Evolutionary conservation across 2,113 vertebrate species (phyloP), one percentile per base, ranked within the genome.

Genomic region (Pycnonotus jocosus): DNA sequence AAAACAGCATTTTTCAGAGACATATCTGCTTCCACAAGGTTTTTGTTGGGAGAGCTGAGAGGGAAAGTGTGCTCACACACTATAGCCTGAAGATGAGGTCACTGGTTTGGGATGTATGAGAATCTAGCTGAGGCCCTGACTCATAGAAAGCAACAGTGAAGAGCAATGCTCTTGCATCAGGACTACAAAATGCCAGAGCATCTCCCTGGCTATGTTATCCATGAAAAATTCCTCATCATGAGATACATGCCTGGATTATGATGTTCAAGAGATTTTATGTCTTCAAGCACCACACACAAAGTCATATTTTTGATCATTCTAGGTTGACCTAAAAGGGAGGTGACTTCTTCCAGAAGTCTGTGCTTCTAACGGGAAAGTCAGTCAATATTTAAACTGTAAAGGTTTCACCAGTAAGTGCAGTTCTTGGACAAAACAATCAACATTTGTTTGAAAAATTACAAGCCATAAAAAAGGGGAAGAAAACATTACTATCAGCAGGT

Each of bases 31-130:
- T 92, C 88, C 85, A 86, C 79, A 83, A 95, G 68, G 42, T 14
- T 88, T 92, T 44, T 94, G 50, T 22, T 70, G 80, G 86, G 92
- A 92, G 91, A 88, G 27, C 35, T 86, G 71, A 92, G 71, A 93
- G 12, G 89, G 58, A 86, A 94, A 90, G 45, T 4, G 0, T 86
- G 71, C 48, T 94, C 28, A 77, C 42, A 58, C 11, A n/a, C 88
- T 88, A 20, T 35, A 71, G 81, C 21, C 44, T 89, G 70, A 71
- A 64, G 38, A 85, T 83, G 92, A 94, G 28, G 45, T 94, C 79
- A 81, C 12, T 78, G 58, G 10, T 66, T 40, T 62, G 33, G 50
- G 91, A 66, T 58, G 33, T 16, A 44, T 14, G 9, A 72, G 57
- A 35, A 68, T 27, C 3, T 3, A 31, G 58, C 15, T 53, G 70